phyloP scores from a whole-genome alignment of 2,888 invertebrate genomes.

The Chesias legatella region DNA sequence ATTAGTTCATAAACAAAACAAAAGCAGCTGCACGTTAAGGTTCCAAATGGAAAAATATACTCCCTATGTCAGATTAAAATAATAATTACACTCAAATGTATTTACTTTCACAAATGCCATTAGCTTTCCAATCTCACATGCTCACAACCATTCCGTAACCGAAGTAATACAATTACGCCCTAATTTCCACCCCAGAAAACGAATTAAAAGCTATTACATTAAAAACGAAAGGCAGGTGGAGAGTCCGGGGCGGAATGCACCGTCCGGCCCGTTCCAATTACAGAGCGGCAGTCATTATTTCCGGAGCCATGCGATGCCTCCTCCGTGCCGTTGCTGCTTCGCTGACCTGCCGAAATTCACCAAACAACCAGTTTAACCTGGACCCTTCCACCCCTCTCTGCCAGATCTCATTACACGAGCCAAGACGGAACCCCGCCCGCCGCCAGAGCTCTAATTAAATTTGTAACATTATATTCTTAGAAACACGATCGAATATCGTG shows the following conservation, averaged over 20 bases:
- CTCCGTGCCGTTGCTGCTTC: slow-evolving; percentile 49
- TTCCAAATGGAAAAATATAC: no score
- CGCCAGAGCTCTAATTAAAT: slow-evolving; percentile 19
- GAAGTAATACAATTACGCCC: slow-evolving; percentile 25
- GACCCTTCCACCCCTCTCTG: slow-evolving; percentile 26
- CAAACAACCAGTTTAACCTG: slow-evolving; percentile 40
- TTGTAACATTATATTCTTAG: slow-evolving; percentile 39
- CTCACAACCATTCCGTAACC: slow-evolving; percentile 25
- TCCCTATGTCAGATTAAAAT: no score
- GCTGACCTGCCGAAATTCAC: slow-evolving; percentile 64
- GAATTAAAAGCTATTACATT: slow-evolving; percentile 31
- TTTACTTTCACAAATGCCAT: slow-evolving; percentile 4
- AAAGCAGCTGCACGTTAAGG: no score
- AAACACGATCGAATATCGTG: slow-evolving; percentile 41
- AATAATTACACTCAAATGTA: background rate
- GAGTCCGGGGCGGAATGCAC: slow-evolving; percentile 41
- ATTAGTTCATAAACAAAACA: no score
- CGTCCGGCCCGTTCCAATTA: slow-evolving; percentile 67
- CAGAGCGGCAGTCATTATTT: slow-evolving; percentile 75
- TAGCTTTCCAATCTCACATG: slow-evolving; percentile 18
- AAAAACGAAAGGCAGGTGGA: slow-evolving; percentile 32
- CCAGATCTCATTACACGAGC: background rate
- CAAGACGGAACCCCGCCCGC: slow-evolving; percentile 1
- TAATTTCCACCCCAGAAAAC: slow-evolving; percentile 29
- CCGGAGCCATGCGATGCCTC: slow-evolving; percentile 63